These are phyloP conservation scores for Hypomesus transpacificus DNA, from an alignment of 2,113 vertebrate genomes.

Conservation along the genomic window DNA sequence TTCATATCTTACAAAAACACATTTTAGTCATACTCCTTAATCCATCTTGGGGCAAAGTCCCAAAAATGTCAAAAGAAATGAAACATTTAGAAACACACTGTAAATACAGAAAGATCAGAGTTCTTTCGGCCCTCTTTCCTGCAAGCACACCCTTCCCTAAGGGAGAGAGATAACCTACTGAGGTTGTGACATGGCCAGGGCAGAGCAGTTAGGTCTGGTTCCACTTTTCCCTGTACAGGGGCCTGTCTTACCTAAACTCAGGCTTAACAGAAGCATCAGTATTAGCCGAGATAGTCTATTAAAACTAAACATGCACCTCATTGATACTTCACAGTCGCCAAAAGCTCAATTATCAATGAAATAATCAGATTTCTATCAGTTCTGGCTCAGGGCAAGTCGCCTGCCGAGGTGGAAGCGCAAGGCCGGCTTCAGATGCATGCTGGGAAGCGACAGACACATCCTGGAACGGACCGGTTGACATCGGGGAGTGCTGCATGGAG, in stretches of 20 bases:
- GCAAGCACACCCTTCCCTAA: too few species aligned
- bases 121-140: background rate
- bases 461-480: conserved; percentile 6
- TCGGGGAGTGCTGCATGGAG: background rate
- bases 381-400: background rate
- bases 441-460: background rate
- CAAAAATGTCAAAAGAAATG: conserved; percentile 13
- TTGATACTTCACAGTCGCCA: too few species aligned
- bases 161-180: too few species aligned
- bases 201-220: too few species aligned
- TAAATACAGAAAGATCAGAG: conserved; percentile 4
- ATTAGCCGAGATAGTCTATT: too few species aligned
- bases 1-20: conserved; percentile 32
- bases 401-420: background rate
- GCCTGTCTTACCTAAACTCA: too few species aligned
- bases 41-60: conserved; percentile 11
- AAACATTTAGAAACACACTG: conserved; percentile 8
- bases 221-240: too few species aligned
- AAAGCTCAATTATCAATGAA: too few species aligned
- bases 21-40: conserved; percentile 31
- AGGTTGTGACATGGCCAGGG: too few species aligned
- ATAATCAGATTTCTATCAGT: background rate
- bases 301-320: too few species aligned
- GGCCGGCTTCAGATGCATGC: background rate
- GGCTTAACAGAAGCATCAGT: too few species aligned